Conservation (phyloP, 2,888 invertebrate genomes). For the Limnephilus rhombicus region DNA sequence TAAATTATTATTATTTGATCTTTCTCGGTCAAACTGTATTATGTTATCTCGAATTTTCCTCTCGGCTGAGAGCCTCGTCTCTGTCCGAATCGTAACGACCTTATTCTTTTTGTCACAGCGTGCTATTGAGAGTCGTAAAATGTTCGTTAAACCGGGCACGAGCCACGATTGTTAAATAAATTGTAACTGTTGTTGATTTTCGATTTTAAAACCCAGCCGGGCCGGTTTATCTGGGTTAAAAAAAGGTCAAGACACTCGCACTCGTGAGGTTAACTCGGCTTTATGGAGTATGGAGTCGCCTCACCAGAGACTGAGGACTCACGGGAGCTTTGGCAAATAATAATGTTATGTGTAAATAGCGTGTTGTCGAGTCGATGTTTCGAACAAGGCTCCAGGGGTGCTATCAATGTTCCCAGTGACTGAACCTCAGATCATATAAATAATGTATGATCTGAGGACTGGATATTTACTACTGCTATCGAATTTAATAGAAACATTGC, state of each 20-base stretch:
- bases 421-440: too few species aligned
- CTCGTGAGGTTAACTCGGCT: conserved; percentile 10
- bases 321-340: conserved; percentile 2
- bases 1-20: background rate
- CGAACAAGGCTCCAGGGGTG: background rate
- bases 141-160: conserved; percentile 42
- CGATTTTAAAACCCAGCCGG: conserved; percentile 42
- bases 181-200: conserved; percentile 55
- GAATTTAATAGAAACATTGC: background rate
- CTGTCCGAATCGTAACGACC: background rate
- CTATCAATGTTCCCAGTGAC: background rate
- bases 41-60: background rate
- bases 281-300: background rate
- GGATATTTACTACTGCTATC: too few species aligned
- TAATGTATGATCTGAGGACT: too few species aligned
- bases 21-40: background rate
- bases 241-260: conserved; percentile 47
- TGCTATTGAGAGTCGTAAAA: conserved; percentile 31
- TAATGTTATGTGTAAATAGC: background rate
- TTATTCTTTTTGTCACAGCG: conserved; percentile 35
- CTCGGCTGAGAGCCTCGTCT: background rate
- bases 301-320: background rate
- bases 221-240: conserved; percentile 50
- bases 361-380: background rate
- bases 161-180: conserved; percentile 51